Evolutionary conservation across 2,888 invertebrate species (phyloP).

Genomic region (Andrena chrysosceles): DNA sequence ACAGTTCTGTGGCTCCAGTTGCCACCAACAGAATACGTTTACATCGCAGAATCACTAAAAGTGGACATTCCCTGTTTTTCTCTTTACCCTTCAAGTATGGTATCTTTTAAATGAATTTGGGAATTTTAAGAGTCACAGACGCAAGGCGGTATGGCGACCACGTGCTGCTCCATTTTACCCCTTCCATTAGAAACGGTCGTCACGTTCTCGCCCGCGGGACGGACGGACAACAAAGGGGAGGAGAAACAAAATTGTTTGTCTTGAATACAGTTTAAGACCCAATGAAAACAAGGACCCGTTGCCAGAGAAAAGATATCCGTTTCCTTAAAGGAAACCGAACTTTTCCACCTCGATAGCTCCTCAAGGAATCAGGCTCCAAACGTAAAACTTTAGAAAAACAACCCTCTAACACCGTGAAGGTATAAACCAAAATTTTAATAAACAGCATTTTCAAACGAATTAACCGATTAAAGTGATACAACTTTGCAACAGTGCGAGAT

Average conservation of each 20-base stretch:
- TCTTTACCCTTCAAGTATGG: too few relatives aligned
- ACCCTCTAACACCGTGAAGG: too few relatives aligned
- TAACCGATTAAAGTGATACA: too few relatives aligned
- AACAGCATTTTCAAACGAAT: too few relatives aligned
- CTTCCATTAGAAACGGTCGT: constrained; percentile 36
- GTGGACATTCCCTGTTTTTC: too few relatives aligned
- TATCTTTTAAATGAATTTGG: neutral
- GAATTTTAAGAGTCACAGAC: neutral
- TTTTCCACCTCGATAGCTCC: neutral
- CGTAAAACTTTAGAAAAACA: too few relatives aligned
- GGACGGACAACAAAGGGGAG: constrained; percentile 42
- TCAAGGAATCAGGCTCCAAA: too few relatives aligned
- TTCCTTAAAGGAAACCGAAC: constrained; percentile 51
- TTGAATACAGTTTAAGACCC: constrained; percentile 57
- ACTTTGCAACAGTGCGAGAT: too few relatives aligned
- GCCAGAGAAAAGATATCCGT: constrained; percentile 52
- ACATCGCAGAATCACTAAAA: too few relatives aligned
- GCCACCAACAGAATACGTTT: too few relatives aligned
- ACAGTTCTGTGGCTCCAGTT: too few relatives aligned
- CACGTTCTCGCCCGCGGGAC: constrained; percentile 32
- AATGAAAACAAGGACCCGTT: constrained; percentile 55
- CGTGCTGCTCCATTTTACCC: constrained; percentile 63
- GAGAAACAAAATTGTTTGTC: constrained; percentile 52
- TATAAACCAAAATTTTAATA: too few relatives aligned
- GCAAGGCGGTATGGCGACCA: constrained; percentile 62